Evolutionary conservation across 2,888 invertebrate species (phyloP).

Genomic region (Tenthredo amoena): DNA sequence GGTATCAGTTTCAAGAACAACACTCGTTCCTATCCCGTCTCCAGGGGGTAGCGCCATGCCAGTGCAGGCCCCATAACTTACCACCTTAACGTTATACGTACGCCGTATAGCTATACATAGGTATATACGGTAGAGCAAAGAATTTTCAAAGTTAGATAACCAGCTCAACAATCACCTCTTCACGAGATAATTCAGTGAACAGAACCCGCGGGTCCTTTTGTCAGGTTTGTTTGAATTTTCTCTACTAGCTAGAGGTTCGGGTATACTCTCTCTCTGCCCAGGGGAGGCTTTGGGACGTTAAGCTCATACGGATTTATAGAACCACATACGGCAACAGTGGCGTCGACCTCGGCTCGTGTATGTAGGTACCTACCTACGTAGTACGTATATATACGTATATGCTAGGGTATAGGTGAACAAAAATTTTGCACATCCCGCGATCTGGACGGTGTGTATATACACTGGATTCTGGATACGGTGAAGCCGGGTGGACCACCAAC

Average conservation of each 20-base stretch:
- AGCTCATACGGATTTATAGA: slow-evolving; percentile 76
- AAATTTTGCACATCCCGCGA: slow-evolving; percentile 17
- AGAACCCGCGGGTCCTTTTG: slow-evolving; percentile 4
- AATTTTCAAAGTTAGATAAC: slow-evolving; percentile 31
- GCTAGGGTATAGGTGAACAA: neutral
- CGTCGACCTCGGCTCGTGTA: slow-evolving; percentile 54
- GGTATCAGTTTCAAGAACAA: slow-evolving; percentile 72
- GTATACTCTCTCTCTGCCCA: slow-evolving; percentile 59
- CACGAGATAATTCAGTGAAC: neutral
- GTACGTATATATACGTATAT: neutral
- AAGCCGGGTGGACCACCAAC: slow-evolving; percentile 6
- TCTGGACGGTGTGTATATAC: neutral
- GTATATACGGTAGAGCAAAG: neutral
- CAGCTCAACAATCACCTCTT: slow-evolving; percentile 23
- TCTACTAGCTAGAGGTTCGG: neutral
- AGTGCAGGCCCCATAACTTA: neutral
- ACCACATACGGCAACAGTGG: slow-evolving; percentile 73
- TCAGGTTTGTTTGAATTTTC: slow-evolving; percentile 5
- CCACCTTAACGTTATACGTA: neutral
- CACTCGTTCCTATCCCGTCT: slow-evolving; percentile 56
- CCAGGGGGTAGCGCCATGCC: slow-evolving; percentile 44
- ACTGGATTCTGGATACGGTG: slow-evolving; percentile 10
- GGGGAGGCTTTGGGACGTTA: slow-evolving; percentile 79
- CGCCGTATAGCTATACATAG: neutral
- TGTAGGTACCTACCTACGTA: neutral